Evolutionary conservation across 37 sponge, comb jelly and placozoan genomes (phyloP).

Genomic region (Ianthella basta): DNA sequence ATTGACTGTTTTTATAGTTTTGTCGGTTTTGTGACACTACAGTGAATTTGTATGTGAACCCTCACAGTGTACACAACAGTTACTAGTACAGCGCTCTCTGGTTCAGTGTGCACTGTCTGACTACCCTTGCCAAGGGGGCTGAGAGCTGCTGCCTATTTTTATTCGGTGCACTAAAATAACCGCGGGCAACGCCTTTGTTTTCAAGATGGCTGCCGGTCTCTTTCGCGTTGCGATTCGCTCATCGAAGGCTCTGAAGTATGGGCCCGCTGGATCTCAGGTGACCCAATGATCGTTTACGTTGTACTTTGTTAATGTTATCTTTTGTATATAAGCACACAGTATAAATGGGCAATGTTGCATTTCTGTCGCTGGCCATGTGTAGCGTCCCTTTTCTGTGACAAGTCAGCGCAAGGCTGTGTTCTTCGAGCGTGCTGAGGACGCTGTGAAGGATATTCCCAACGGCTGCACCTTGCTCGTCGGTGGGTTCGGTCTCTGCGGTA

Average conservation of each 20-base stretch:
- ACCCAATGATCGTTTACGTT: too few species aligned
- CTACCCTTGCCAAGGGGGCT: not conserved
- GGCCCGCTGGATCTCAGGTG: too few species aligned
- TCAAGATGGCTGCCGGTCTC: too few species aligned
- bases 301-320: too few species aligned
- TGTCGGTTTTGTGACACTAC: not conserved
- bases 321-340: too few species aligned
- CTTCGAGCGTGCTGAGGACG: slow-evolving; percentile 65
- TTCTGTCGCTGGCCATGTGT: not conserved
- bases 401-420: slow-evolving; percentile 38
- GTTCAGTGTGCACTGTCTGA: not conserved
- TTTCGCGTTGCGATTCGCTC: too few species aligned
- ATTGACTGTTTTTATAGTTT: not conserved
- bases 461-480: slow-evolving; percentile 86
- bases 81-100: not conserved
- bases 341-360: not conserved
- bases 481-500: slow-evolving; percentile 97
- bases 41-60: not conserved
- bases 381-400: slow-evolving; percentile 18
- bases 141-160: too few species aligned
- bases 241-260: too few species aligned
- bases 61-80: not conserved
- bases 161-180: too few species aligned
- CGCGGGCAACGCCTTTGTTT: too few species aligned
- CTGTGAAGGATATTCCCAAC: slow-evolving; percentile 75